phyloP scores from a whole-genome alignment of 2,113 vertebrate genomes.

The Xiphophorus maculatus region DNA sequence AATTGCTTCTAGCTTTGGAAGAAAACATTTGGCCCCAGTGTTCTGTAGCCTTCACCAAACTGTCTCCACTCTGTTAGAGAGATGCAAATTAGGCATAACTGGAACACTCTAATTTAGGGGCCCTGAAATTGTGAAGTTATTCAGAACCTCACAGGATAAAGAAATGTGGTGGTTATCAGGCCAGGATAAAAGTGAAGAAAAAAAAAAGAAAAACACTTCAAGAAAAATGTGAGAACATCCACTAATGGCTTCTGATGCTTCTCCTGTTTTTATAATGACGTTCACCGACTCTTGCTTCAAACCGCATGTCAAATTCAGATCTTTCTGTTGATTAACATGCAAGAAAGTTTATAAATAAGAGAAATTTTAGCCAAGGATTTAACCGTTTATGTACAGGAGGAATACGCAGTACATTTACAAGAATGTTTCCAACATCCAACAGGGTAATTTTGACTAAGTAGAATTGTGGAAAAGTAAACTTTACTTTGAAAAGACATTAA shows the following conservation, averaged over 20 bases:
- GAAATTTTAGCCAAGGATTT: background rate
- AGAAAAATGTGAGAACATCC: background rate
- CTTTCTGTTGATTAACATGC: too few relatives aligned
- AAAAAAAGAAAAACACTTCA: background rate
- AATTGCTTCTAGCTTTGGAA: conserved; percentile 33
- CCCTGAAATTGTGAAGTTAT: background rate
- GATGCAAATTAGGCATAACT: conserved; percentile 64
- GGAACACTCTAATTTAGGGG: conserved; percentile 27
- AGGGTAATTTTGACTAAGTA: background rate
- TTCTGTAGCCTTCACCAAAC: conserved; percentile 36
- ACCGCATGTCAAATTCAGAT: background rate
- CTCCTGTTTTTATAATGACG: background rate
- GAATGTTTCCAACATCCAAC: background rate
- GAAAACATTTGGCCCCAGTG: conserved; percentile 30
- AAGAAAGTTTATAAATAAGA: background rate
- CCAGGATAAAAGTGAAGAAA: conserved; percentile 2
- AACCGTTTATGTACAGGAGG: background rate
- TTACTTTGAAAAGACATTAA: background rate
- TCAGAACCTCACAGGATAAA: conserved; percentile 3
- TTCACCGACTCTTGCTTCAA: background rate
- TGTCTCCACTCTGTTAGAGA: conserved; percentile 46
- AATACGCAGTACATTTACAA: background rate
- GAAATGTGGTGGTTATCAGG: conserved; percentile 13
- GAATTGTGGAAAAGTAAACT: background rate
- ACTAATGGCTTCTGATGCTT: background rate